Evolutionary conservation across 2,113 vertebrate genomes (phyloP).

Genomic region (Etheostoma cragini): DNA sequence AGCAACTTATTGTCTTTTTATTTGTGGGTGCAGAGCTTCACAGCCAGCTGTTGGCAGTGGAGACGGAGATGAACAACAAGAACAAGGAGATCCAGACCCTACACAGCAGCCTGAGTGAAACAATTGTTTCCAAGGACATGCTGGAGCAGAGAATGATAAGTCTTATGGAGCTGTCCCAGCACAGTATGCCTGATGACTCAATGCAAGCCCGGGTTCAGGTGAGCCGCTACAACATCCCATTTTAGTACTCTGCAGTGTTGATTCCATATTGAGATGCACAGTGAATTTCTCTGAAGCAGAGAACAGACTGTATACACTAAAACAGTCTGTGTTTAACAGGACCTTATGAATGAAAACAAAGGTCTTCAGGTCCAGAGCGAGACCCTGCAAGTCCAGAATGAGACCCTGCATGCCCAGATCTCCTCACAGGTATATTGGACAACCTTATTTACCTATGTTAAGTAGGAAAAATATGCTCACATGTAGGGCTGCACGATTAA

Average conservation of each 20-base stretch:
- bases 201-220: constrained; percentile 88
- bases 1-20: neutral
- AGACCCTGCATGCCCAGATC: constrained; percentile 92
- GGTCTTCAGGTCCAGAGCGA: constrained; percentile 91
- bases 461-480: neutral
- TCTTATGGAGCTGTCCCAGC: constrained; percentile 91
- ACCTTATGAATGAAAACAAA: constrained; percentile 94
- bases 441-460: constrained; percentile 14
- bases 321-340: constrained; percentile 80
- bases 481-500: too few relatives aligned
- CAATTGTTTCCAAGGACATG: constrained; percentile 93
- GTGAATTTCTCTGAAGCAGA: neutral
- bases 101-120: constrained; percentile 93
- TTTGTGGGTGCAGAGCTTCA: constrained; percentile 88
- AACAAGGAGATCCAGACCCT: constrained; percentile 94
- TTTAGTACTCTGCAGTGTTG: neutral
- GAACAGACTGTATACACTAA: neutral
- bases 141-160: constrained; percentile 93
- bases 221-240: neutral
- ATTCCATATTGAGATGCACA: neutral
- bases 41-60: constrained; percentile 89
- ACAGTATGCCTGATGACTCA: constrained; percentile 89
- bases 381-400: constrained; percentile 89
- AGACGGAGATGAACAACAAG: constrained; percentile 86
- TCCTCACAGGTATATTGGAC: constrained; percentile 88